These are phyloP conservation scores for silkworm (Bombyx mori) DNA, from an alignment of 1,140 invertebrate species.

Conservation along the genomic window ASM3026992v2 NC_085123.1:11151001-11151500, in stretches of 20 bases:
- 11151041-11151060: constrained; percentile 67
- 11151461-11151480: too few species aligned
- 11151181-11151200: constrained; percentile 59
- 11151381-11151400: constrained; percentile 52
- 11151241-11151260: constrained; percentile 6
- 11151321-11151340: constrained; percentile 55
- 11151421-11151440: too few species aligned
- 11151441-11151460: too few species aligned
- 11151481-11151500: too few species aligned
- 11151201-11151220: constrained; percentile 31
- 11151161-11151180: constrained; percentile 69
- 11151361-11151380: constrained; percentile 32
- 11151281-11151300: constrained; percentile 29
- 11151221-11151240: constrained; percentile 22
- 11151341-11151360: constrained; percentile 36
- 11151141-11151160: constrained; percentile 67
- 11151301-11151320: constrained; percentile 33
- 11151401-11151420: constrained; percentile 35
- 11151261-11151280: constrained; percentile 31
- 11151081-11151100: constrained; percentile 62
- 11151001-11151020: constrained; percentile 7
- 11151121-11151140: constrained; percentile 58
- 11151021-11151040: constrained; percentile 65
- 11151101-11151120: constrained; percentile 44
- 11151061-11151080: constrained; percentile 60